These are phyloP conservation scores for Barbus barbus DNA, from an alignment of 2,113 vertebrate species.

Conservation along the genomic window DNA sequence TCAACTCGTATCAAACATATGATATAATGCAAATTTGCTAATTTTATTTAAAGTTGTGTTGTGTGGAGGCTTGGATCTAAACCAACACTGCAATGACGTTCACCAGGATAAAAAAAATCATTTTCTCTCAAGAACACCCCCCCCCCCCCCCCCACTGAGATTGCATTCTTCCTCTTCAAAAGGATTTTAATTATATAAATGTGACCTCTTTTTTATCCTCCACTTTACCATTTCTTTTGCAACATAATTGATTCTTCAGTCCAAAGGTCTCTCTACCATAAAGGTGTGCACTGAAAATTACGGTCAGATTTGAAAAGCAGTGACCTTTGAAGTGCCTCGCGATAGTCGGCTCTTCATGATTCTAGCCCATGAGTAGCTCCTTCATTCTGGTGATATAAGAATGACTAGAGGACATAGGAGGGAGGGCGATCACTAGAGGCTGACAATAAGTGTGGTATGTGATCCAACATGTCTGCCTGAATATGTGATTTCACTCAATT, in stretches of 20 bases:
- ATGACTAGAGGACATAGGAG: constrained; percentile 49
- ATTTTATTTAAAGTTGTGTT: too few species aligned
- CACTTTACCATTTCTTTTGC: constrained; percentile 2
- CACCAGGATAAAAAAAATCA: too few species aligned
- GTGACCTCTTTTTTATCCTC: constrained; percentile 19
- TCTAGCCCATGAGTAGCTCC: constrained; percentile 1
- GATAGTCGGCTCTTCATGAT: not conserved
- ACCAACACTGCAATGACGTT: not conserved
- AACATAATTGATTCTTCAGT: constrained; percentile 36
- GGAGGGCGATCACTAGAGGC: constrained; percentile 9
- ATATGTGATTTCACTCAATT: constrained; percentile 75
- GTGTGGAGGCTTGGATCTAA: too few species aligned
- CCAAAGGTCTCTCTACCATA: constrained; percentile 36
- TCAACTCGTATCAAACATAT: too few species aligned
- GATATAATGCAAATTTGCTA: too few species aligned
- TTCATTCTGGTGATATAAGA: constrained; percentile 32
- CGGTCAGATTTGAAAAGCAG: constrained; percentile 48
- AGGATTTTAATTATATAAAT: constrained; percentile 32
- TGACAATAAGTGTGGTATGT: constrained; percentile 63
- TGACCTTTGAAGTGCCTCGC: constrained; percentile 59
- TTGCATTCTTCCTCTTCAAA: constrained; percentile 30
- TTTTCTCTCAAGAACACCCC: too few species aligned
- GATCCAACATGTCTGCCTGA: constrained; percentile 66
- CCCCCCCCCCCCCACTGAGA: too few species aligned
- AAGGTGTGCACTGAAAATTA: constrained; percentile 54